These are phyloP conservation scores for Umimayanthus kanabou DNA, from an alignment of 92 coral and sea anemone genomes.

Conservation along the genomic window DNA sequence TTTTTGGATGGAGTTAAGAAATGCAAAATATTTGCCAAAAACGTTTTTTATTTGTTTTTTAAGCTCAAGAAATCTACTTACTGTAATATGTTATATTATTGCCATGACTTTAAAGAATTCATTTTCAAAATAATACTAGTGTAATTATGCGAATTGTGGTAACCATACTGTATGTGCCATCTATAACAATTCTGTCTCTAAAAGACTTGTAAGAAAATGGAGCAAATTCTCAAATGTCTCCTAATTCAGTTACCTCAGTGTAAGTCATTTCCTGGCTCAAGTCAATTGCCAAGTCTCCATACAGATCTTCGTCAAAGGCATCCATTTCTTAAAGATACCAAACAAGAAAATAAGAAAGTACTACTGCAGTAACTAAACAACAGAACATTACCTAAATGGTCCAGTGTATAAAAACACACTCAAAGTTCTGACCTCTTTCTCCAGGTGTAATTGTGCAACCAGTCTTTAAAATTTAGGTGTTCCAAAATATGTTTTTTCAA, in stretches of 20 bases:
- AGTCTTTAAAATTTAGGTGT: no score
- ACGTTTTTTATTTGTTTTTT: no score
- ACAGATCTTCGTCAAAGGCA: conserved; percentile 74
- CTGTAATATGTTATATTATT: no score
- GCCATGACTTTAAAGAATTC: no score
- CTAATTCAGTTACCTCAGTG: conserved; percentile 56
- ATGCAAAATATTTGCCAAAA: no score
- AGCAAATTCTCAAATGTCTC: background rate
- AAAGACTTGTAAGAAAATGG: no score
- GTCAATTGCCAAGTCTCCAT: conserved; percentile 86
- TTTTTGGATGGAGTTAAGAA: no score
- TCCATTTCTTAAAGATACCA: conserved; percentile 25
- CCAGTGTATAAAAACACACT: background rate
- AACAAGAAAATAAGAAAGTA: background rate
- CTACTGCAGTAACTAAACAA: background rate
- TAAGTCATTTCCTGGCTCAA: conserved; percentile 84
- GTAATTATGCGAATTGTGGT: background rate
- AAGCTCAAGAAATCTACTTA: no score
- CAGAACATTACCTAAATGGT: background rate
- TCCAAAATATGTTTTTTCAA: background rate
- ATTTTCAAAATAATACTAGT: no score
- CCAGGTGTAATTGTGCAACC: no score
- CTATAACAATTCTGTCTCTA: background rate
- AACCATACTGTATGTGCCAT: background rate
- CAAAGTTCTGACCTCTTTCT: no score